Evolutionary conservation across 35 echinoderm and acorn worm species (phyloP), one percentile per base, ranked within the genome.

Genomic region (Eucidaris tribuloides): DNA sequence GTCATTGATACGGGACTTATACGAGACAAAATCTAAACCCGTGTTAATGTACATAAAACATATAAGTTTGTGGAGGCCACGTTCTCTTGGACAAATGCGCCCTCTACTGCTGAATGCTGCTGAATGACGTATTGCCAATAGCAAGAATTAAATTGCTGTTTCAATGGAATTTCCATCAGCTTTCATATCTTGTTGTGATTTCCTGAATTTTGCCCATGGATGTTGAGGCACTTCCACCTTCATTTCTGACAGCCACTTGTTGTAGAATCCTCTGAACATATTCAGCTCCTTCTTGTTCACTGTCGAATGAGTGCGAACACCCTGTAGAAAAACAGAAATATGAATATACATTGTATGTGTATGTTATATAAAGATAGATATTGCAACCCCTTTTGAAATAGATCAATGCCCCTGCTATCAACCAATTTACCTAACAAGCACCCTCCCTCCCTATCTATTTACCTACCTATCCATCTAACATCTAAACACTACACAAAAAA

Each of bases 121-220:
- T n/a, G n/a, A n/a, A n/a, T n/a, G n/a, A n/a, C n/a, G n/a, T n/a
- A n/a, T n/a, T n/a, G n/a, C n/a, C n/a, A n/a, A n/a, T n/a, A n/a
- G n/a, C n/a, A n/a, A n/a, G n/a, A n/a, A n/a, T n/a, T n/a, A n/a
- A n/a, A n/a, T n/a, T n/a, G n/a, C n/a, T n/a, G n/a, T n/a, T n/a
- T n/a, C n/a, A n/a, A n/a, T n/a, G n/a, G n/a, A n/a, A n/a, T n/a
- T n/a, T n/a, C n/a, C n/a, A n/a, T n/a, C n/a, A n/a, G n/a, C n/a
- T n/a, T n/a, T n/a, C n/a, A n/a, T n/a, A n/a, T 55, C 59, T 5
- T 3, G 33, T 19, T 62, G 24, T 22, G 4, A 7, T 62, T 31
- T 39, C 52, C 65, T 89, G 48, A 76, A 86, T 46, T 80, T 68
- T 41, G 42, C 56, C 89, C 89, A 92, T 38, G 89, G 89, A 37